Conservation (phyloP, 2,797 vertebrate genomes). For the Catamblyrhynchus diadema region DNA sequence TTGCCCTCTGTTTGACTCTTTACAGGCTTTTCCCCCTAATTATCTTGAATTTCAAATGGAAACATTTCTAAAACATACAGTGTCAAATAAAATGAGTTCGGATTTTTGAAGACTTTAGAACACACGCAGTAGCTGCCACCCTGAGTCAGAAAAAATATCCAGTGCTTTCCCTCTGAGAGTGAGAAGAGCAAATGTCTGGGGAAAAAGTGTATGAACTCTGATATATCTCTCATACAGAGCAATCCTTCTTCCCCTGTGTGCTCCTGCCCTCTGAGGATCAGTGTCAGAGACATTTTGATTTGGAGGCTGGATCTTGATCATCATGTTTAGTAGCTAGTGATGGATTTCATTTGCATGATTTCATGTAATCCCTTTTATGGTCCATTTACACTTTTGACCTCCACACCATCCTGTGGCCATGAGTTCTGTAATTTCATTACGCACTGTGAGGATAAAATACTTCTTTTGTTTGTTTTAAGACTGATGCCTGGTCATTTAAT, state of each 20-base stretch:
- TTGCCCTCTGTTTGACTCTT: not conserved
- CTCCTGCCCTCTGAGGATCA: not conserved
- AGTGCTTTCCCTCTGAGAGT: not conserved
- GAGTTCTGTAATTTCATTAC: slow-evolving; percentile 50
- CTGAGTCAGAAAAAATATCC: not conserved
- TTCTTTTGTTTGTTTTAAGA: slow-evolving; percentile 48
- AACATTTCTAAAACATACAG: not conserved
- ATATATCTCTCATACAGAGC: not conserved
- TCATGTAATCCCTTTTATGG: slow-evolving; percentile 48
- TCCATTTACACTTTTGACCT: slow-evolving; percentile 56
- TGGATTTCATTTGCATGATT: slow-evolving; percentile 51
- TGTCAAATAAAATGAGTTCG: not conserved
- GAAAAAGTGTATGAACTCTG: not conserved
- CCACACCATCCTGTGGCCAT: slow-evolving; percentile 19
- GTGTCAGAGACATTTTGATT: slow-evolving; percentile 14
- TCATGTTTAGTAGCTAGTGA: slow-evolving; percentile 3
- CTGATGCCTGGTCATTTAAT: not conserved
- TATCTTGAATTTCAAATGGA: not conserved
- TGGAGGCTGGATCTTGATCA: slow-evolving; percentile 23
- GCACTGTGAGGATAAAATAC: slow-evolving; percentile 11
- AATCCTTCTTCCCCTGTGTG: not conserved
- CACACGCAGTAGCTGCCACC: not conserved
- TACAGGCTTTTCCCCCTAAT: not conserved
- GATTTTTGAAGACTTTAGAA: not conserved
- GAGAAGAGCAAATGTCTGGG: not conserved